Percentiles rank a stretch among this genome's conserved stretches.
These are phyloP conservation scores for Cherax destructor DNA, from an alignment of 1,140 invertebrate genomes.

Conservation along the genomic window DNA sequence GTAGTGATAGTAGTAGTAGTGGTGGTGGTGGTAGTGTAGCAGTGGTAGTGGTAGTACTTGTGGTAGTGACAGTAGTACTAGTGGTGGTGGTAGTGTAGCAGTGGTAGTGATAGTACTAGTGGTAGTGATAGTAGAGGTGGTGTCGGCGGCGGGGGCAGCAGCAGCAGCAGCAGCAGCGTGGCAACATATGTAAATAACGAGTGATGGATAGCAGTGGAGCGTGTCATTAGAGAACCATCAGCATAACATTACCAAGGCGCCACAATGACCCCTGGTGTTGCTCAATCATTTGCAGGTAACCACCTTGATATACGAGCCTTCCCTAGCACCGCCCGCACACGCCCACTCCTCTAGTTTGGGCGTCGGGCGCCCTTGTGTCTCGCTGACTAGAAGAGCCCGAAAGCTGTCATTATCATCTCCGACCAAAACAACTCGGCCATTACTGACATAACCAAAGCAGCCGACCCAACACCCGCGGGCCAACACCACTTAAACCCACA, in stretches of 20 bases:
- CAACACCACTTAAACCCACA: conserved; percentile 8
- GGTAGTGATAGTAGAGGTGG: neutral
- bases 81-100: too few species aligned
- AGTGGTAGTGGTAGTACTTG: too few species aligned
- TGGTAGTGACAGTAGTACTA: too few species aligned
- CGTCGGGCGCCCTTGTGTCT: conserved; percentile 29
- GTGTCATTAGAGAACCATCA: conserved; percentile 63
- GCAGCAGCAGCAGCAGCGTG: neutral
- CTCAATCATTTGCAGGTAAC: conserved; percentile 60
- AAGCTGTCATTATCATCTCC: conserved; percentile 25
- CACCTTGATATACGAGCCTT: conserved; percentile 37
- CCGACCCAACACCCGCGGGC: conserved; percentile 23
- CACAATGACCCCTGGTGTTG: conserved; percentile 62
- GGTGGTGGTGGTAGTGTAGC: too few species aligned
- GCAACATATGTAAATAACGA: conserved; percentile 27
- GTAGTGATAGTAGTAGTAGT: too few species aligned
- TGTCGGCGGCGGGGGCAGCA: neutral
- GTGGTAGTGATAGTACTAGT: neutral
- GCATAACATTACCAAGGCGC: conserved; percentile 53
- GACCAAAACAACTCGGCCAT: conserved; percentile 35
- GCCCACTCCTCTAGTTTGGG: conserved; percentile 13
- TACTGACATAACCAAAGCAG: conserved; percentile 46
- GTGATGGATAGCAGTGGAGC: conserved; percentile 52
- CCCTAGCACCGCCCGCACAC: conserved; percentile 7
- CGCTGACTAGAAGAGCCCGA: conserved; percentile 6